Evolutionary conservation across 2,888 invertebrate species (phyloP).

Genomic region (Caradrina kadenii): DNA sequence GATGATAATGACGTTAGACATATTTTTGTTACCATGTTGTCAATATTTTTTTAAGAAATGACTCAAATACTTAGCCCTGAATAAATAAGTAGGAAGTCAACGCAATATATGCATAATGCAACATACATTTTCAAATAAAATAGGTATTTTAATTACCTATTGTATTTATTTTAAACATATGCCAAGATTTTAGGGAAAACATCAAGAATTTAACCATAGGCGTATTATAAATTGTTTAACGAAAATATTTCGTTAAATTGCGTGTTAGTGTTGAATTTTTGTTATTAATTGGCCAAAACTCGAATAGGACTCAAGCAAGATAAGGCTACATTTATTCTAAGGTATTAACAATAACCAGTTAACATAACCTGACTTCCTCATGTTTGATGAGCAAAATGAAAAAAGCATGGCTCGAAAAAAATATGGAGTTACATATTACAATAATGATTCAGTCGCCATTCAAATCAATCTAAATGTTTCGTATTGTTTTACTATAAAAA

Average conservation of each 20-base stretch:
- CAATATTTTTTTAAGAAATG: slow-evolving; percentile 1
- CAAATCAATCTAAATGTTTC: slow-evolving; percentile 1
- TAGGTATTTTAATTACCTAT: slow-evolving; percentile 27
- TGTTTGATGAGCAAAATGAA: not conserved
- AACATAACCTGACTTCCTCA: slow-evolving; percentile 9
- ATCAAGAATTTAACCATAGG: not conserved
- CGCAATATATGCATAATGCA: slow-evolving; percentile 16
- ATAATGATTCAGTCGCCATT: too few relatives aligned
- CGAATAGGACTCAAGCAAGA: not conserved
- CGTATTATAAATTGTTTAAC: slow-evolving; percentile 14
- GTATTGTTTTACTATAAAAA: not conserved
- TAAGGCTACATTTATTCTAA: not conserved
- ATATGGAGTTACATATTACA: not conserved
- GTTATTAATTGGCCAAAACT: slow-evolving; percentile 4
- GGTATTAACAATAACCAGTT: not conserved
- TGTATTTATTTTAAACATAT: slow-evolving; percentile 14
- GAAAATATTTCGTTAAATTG: slow-evolving; percentile 15
- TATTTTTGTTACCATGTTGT: not conserved
- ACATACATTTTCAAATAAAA: slow-evolving; percentile 3
- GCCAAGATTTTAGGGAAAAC: not conserved
- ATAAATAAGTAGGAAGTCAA: slow-evolving; percentile 27
- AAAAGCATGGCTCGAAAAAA: not conserved
- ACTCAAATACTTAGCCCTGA: slow-evolving; percentile 7
- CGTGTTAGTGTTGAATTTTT: slow-evolving; percentile 7
- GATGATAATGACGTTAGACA: not conserved